Evolutionary conservation across 1,140 invertebrate species (phyloP), one percentile per base, ranked within the genome.

Genomic region (Calosoma granatense): DNA sequence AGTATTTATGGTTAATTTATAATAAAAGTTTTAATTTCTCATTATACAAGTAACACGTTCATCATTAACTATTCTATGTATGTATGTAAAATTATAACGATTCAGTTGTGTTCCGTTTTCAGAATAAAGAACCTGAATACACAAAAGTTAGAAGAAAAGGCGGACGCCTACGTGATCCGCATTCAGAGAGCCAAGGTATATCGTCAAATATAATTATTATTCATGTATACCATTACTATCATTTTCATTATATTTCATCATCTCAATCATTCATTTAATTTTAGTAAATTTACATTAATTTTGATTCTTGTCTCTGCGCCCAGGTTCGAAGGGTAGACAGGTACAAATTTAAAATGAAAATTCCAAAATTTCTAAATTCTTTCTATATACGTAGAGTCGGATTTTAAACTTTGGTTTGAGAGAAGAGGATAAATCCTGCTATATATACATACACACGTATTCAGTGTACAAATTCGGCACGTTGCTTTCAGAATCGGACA

Each of bases 81-180:
- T n/a, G n/a, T n/a, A n/a, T n/a, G n/a, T n/a, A n/a, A n/a, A n/a
- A n/a, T n/a, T n/a, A n/a, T n/a, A n/a, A n/a, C n/a, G n/a, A n/a
- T n/a, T n/a, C n/a, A n/a, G n/a, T n/a, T n/a, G n/a, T n/a, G n/a
- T n/a, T n/a, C n/a, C n/a, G n/a, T 23, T 73, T 72, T 54, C 70
- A 87, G 84, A 81, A 79, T 60, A 87, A 87, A 75, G 86, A 88
- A 65, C 85, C 84, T 55, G 85, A 88, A 69, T 88, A 88, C 65
- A 87, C 84, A 6, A 88, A 88, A 77, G 86, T 87, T 14, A 73
- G 84, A 66, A 83, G 85, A 84, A 87, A 87, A 84, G 84, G 84
- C 56, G 81, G 79, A 56, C 78, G 82, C 65, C 74, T 87, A 30
- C 75, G 85, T 59, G 86, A 88, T 71, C 84, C 85, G 1, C 85